These are phyloP conservation scores for Glaucomys volans DNA, from an alignment of 2,113 vertebrate genomes.

Conservation along the genomic window DNA sequence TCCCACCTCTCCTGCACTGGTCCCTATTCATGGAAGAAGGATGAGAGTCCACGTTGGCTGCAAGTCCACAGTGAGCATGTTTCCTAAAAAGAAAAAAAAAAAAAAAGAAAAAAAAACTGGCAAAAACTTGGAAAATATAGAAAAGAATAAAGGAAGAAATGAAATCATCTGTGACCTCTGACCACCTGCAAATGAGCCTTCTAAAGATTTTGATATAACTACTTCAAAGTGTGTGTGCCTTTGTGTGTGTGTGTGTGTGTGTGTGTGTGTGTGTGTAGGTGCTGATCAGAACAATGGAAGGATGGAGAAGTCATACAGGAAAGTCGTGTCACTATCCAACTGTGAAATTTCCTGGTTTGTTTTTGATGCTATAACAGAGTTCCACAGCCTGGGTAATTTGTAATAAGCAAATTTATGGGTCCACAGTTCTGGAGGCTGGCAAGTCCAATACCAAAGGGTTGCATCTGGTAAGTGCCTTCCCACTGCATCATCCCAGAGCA, in stretches of 20 bases:
- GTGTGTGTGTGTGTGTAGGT: not conserved
- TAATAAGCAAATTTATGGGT: not conserved
- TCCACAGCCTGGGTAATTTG: not conserved
- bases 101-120: not conserved
- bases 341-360: not conserved
- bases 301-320: not conserved
- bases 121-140: not conserved
- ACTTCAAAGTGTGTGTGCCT: not conserved
- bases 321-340: not conserved
- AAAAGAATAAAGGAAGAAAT: not conserved
- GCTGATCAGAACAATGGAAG: not conserved
- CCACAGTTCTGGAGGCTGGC: not conserved
- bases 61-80: too few species aligned
- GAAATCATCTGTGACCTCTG: not conserved
- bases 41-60: not conserved
- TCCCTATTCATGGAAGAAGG: not conserved
- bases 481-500: not conserved
- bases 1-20: accelerated
- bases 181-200: not conserved
- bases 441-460: not conserved
- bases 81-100: too few species aligned
- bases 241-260: not conserved
- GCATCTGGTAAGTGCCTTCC: not conserved
- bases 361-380: not conserved
- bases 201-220: not conserved